Conservation (phyloP, 2,888 invertebrate genomes). For the Drosophila aldrichi region DNA sequence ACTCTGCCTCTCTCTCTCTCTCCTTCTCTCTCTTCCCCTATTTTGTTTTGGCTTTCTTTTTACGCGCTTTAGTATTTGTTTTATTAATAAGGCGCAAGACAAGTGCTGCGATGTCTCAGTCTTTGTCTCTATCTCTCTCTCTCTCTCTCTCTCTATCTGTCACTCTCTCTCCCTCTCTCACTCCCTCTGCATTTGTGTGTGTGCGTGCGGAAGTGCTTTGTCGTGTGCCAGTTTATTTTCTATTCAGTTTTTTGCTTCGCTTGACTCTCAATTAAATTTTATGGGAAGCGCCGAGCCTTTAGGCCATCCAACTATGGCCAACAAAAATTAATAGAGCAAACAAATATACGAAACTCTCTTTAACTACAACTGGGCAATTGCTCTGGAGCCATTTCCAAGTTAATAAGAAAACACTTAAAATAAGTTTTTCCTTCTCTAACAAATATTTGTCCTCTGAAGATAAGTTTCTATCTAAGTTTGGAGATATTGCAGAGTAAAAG, state of each 20-base stretch:
- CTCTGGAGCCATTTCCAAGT: too few relatives aligned
- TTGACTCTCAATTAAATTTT: conserved; percentile 75
- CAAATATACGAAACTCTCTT: conserved; percentile 74
- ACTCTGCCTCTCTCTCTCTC: not conserved
- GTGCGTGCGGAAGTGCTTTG: conserved; percentile 72
- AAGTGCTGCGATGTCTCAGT: conserved; percentile 38
- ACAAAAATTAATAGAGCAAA: conserved; percentile 75
- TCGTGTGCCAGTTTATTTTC: conserved; percentile 66
- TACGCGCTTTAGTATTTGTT: conserved; percentile 62
- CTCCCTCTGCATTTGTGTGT: conserved; percentile 11
- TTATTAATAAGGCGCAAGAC: conserved; percentile 69
- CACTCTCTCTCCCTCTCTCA: not conserved
- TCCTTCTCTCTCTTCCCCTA: not conserved
- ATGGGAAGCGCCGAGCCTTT: conserved; percentile 49
- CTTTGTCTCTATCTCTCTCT: conserved; percentile 8
- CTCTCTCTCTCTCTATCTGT: not conserved
- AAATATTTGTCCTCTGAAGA: not conserved
- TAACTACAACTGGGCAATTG: conserved; percentile 26
- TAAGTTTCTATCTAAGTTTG: not conserved
- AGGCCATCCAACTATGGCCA: conserved; percentile 40
- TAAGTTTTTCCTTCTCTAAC: not conserved
- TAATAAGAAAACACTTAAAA: conserved; percentile 12
- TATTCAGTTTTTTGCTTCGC: conserved; percentile 55
- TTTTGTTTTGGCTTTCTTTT: conserved; percentile 3
- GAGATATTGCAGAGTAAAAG: not conserved